Conservation (phyloP, 2,113 vertebrate species). For the Mystacornis crossleyi region DNA sequence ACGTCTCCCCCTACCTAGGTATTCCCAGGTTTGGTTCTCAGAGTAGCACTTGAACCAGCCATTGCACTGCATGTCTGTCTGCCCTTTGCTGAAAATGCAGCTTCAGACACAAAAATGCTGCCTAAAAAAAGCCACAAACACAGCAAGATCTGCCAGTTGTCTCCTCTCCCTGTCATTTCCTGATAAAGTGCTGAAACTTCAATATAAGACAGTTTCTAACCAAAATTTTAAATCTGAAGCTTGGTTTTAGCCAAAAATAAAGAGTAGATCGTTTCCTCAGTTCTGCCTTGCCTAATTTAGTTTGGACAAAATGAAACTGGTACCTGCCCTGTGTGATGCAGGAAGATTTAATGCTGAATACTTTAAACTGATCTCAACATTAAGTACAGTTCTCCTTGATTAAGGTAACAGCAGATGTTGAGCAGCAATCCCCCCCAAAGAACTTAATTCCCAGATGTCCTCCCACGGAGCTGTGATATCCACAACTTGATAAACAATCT, state of each 20-base stretch:
- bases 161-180: not conserved
- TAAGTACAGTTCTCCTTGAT: not conserved
- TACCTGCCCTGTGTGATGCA: not conserved
- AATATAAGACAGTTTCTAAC: not conserved
- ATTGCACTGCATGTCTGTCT: not conserved
- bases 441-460: not conserved
- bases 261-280: not conserved
- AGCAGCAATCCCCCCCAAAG: not conserved
- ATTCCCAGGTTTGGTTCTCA: not conserved
- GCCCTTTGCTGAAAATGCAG: not conserved
- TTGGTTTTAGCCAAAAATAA: not conserved
- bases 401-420: not conserved
- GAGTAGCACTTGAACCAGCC: not conserved
- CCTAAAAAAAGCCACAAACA: not conserved
- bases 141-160: not conserved
- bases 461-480: not conserved
- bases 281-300: not conserved
- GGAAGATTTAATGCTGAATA: not conserved
- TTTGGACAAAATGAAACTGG: not conserved
- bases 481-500: not conserved
- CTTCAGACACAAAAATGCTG: not conserved
- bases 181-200: not conserved
- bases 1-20: not conserved
- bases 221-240: not conserved
- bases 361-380: not conserved